phyloP scores from a whole-genome alignment of 2,797 vertebrate genomes.

The Ambastaia sidthimunki region DNA sequence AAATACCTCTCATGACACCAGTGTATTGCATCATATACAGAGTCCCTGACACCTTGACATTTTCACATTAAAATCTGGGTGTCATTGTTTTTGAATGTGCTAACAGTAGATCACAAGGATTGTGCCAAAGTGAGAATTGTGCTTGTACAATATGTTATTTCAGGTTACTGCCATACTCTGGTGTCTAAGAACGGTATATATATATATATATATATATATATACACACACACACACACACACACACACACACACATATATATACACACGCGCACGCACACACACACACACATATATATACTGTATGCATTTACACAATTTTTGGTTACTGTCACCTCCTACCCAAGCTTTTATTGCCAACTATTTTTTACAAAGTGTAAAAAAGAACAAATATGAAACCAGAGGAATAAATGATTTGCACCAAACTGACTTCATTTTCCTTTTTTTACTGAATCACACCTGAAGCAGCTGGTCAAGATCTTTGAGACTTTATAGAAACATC shows the following conservation, averaged over 20 bases:
- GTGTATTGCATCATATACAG: conserved; percentile 53
- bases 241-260: too few relatives aligned
- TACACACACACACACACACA: too few relatives aligned
- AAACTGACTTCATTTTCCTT: conserved; percentile 59
- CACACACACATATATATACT: too few relatives aligned
- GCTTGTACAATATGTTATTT: conserved; percentile 38
- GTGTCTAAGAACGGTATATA: conserved; percentile 54
- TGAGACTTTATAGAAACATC: too few relatives aligned
- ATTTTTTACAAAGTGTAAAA: conserved; percentile 88
- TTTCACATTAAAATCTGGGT: conserved; percentile 11
- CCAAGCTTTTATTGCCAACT: conserved; percentile 76
- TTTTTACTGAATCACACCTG: too few relatives aligned
- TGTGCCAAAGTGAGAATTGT: conserved; percentile 52
- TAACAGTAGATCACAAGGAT: conserved; percentile 39
- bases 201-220: background rate
- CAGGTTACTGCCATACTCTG: conserved; percentile 55
- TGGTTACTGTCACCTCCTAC: conserved; percentile 54
- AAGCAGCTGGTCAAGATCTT: too few relatives aligned
- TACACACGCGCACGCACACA: too few relatives aligned
- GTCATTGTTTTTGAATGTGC: conserved; percentile 16
- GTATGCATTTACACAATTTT: conserved; percentile 55
- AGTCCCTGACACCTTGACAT: background rate
- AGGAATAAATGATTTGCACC: conserved; percentile 86
- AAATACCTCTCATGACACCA: conserved; percentile 60
- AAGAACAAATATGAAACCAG: conserved; percentile 84